Base-by-base conservation (phyloP, 2,888 invertebrate genomes). In the Acrocyrtus sp. region DNA sequence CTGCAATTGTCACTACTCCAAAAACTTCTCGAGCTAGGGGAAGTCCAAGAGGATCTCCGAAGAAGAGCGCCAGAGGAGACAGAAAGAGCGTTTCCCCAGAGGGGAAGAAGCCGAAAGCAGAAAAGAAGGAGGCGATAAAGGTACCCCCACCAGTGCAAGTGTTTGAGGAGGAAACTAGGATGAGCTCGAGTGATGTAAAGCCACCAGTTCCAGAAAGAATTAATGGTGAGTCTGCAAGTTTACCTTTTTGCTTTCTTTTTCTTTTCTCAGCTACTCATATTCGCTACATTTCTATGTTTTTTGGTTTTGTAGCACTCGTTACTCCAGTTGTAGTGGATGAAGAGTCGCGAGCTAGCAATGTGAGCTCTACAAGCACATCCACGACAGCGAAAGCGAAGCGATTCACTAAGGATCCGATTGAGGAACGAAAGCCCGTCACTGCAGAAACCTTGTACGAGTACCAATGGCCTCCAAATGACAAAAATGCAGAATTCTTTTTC, bases 361-460 rank as follows among this genome's bases (percentile, higher is more conserved):
- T 91, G 80, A 93, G 93, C 83, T 81, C 90, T 24, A 87, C 87
- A 1, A 91, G 77, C 29, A 75, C 78, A 10, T 80, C 79, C 17
- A 90, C 90, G 82, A 89, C 88, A 78, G 58, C 72, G 0, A 82
- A 83, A 75, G 85, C 86, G 75, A 85, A 86, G 72, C 84, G 85
- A 45, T 84, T 86, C 81, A 85, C 87, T 83, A 87, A 88, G 84
- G 85, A 87, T 69, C 83, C 84, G 74, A 84, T 85, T 66, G 83
- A 84, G 45, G 86, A 87, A 82, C 85, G 85, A 48, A 81, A 82
- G 53, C 86, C 86, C 53, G 90, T 92, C 83, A 91, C 92, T 21
- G 95, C 95, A 17, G 92, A 94, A 62, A 93, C 93, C 84, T 89
- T 98, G 61, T 94, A 94, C 72, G 97, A 98, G 84, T 98, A 98